phyloP scores from a whole-genome alignment of 2,113 vertebrate species.

The Zingel zingel region DNA sequence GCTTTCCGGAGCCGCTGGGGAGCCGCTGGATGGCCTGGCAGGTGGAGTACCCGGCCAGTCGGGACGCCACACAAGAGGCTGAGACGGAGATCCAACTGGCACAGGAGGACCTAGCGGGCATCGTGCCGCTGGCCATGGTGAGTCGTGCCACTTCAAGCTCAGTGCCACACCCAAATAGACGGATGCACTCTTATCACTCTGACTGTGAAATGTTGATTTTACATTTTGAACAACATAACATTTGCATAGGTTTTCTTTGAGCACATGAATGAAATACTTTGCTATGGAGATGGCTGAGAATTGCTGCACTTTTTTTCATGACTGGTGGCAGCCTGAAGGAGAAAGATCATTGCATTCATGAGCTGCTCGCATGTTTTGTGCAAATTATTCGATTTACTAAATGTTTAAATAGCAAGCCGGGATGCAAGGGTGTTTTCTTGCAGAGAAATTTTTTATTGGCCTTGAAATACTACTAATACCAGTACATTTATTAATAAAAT shows the following conservation, averaged over 20 bases:
- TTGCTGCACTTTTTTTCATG: constrained; percentile 33
- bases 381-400: not conserved
- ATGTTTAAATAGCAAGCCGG: not conserved
- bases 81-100: constrained; percentile 92
- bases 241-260: constrained; percentile 38
- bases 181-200: not conserved
- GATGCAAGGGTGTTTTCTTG: not conserved
- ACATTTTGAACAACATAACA: constrained; percentile 14
- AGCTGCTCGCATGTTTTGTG: not conserved
- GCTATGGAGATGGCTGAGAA: constrained; percentile 4
- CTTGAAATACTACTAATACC: not conserved
- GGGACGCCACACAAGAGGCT: constrained; percentile 80
- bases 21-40: constrained; percentile 95
- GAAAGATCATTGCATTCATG: constrained; percentile 16
- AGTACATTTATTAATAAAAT: not conserved
- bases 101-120: constrained; percentile 92
- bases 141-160: constrained; percentile 71
- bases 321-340: not conserved
- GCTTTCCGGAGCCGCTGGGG: constrained; percentile 89
- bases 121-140: constrained; percentile 96
- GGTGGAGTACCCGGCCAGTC: constrained; percentile 91
- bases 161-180: constrained; percentile 16
- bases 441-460: not conserved
- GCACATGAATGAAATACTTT: constrained; percentile 8
- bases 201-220: constrained; percentile 8